A percentile compares a stretch with the other conserved stretches of the same genome.
These are phyloP conservation scores for Aphis gossypii DNA, from an alignment of 1,140 invertebrate species.

Conservation along the genomic window DNA sequence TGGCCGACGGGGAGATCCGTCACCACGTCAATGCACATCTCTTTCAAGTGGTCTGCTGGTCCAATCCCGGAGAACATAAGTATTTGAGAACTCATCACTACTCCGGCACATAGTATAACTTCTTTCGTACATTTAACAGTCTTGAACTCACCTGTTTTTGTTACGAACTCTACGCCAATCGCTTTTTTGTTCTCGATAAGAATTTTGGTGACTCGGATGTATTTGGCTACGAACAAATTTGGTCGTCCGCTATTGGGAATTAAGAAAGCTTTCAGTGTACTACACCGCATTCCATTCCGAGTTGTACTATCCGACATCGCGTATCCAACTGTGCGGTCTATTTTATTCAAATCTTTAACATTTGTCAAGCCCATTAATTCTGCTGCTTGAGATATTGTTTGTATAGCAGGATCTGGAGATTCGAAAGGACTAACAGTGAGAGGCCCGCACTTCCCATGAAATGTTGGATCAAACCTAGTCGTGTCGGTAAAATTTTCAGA, in stretches of 20 bases:
- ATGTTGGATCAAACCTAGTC: not conserved
- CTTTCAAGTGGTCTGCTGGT: not conserved
- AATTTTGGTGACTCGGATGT: not conserved
- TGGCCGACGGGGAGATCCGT: not conserved
- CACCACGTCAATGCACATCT: not conserved
- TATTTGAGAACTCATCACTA: not conserved
- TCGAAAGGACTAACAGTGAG: not conserved
- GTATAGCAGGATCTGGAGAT: not conserved
- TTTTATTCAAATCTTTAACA: not conserved
- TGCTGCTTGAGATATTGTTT: not conserved
- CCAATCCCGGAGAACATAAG: not conserved
- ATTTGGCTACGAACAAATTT: not conserved
- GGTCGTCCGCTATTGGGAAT: not conserved
- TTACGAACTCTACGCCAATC: not conserved
- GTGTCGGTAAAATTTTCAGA: not conserved
- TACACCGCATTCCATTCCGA: not conserved
- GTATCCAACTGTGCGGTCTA: not conserved
- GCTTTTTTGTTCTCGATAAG: not conserved
- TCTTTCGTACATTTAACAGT: not conserved
- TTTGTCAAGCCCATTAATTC: not conserved
- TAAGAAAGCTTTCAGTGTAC: not conserved
- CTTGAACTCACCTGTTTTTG: not conserved
- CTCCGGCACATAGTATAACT: not conserved
- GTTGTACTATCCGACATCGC: not conserved
- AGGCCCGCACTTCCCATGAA: not conserved